phyloP scores from a whole-genome alignment of 2,797 vertebrate genomes.

The Falco concolor region DNA sequence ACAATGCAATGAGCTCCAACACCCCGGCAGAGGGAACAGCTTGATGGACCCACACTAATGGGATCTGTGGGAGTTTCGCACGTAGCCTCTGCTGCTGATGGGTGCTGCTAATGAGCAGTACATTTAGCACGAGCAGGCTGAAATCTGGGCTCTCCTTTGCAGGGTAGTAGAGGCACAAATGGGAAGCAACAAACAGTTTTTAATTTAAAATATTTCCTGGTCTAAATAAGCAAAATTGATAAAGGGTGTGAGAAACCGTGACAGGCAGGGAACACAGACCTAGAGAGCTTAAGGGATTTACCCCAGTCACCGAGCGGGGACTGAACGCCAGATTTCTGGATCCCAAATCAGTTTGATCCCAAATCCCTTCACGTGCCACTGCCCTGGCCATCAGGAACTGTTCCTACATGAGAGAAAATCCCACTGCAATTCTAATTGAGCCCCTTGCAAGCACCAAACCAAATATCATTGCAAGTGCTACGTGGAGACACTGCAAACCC shows the following conservation, averaged over 20 bases:
- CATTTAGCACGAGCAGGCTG: rapidly evolving
- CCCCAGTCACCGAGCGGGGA: neutral
- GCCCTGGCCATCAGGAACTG: rapidly evolving
- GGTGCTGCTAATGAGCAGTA: neutral
- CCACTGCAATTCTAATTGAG: rapidly evolving
- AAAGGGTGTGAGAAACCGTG: neutral
- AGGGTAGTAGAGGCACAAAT: rapidly evolving
- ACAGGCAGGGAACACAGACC: neutral
- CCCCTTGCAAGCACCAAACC: neutral
- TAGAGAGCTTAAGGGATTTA: neutral
- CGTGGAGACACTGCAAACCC: neutral
- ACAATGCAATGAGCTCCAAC: neutral
- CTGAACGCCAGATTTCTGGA: neutral
- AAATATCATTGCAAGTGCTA: rapidly evolving
- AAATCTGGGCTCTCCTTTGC: neutral
- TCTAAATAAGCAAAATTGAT: neutral
- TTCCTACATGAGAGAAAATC: rapidly evolving
- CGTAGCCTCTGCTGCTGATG: neutral
- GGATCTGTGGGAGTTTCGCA: neutral
- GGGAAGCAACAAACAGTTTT: neutral
- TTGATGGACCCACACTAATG: neutral
- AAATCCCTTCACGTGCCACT: rapidly evolving
- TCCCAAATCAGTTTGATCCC: neutral
- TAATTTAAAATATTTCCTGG: neutral
- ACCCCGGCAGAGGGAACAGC: rapidly evolving